Percentiles rank a stretch among this genome's conserved stretches.
Conservation (phyloP, 2,888 invertebrate genomes). For the Cecidostiba fungosa region DNA sequence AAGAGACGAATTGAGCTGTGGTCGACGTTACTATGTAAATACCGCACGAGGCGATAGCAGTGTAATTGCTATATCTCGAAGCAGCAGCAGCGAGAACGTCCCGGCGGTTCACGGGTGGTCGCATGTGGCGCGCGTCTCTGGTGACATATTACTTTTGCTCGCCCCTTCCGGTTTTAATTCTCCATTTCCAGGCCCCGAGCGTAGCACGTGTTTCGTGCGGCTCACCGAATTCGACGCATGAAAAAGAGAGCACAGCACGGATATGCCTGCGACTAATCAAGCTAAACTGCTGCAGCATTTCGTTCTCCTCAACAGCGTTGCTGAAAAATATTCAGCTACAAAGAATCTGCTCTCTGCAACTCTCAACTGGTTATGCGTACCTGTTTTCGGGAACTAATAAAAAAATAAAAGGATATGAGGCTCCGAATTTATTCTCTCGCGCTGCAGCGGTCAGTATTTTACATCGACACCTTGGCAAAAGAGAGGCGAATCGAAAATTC, state of each 20-base stretch:
- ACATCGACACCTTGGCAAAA: constrained; percentile 56
- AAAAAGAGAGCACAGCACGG: too few relatives aligned
- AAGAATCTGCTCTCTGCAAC: too few relatives aligned
- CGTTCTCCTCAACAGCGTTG: too few relatives aligned
- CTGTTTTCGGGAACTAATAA: too few relatives aligned
- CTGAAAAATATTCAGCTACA: too few relatives aligned
- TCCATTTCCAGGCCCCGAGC: constrained; percentile 11
- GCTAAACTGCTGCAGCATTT: too few relatives aligned
- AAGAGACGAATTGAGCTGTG: too few relatives aligned
- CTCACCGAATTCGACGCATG: constrained; percentile 37
- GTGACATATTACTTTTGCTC: constrained; percentile 75
- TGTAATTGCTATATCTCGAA: not conserved
- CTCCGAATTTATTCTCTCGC: constrained; percentile 37
- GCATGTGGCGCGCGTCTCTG: constrained; percentile 71
- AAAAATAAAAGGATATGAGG: too few relatives aligned
- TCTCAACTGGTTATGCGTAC: too few relatives aligned
- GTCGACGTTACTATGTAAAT: constrained; percentile 46
- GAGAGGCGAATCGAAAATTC: too few relatives aligned
- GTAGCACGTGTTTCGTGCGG: constrained; percentile 53
- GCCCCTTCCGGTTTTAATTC: constrained; percentile 66
- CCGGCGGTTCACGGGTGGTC: constrained; percentile 53
- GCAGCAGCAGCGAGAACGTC: not conserved
- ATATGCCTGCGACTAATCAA: too few relatives aligned
- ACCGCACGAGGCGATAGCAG: too few relatives aligned
- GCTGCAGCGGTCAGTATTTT: constrained; percentile 48